These are phyloP conservation scores for Alces alces DNA, from an alignment of 2,113 vertebrate species.

Conservation along the genomic window DNA sequence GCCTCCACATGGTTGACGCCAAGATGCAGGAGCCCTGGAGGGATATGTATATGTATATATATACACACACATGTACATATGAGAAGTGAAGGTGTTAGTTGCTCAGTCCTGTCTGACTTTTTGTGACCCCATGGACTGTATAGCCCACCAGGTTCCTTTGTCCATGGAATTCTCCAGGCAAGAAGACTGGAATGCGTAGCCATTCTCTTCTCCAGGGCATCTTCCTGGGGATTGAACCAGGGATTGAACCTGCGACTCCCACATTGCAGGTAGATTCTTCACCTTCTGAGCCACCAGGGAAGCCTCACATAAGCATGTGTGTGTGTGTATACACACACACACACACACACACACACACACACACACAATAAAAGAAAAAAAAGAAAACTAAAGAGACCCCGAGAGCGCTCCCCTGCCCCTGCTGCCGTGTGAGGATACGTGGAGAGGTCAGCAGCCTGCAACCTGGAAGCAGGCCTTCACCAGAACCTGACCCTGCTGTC, in stretches of 20 bases:
- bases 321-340: background rate
- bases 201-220: background rate
- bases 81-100: background rate
- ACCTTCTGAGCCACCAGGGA: background rate
- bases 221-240: background rate
- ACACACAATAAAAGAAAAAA: background rate
- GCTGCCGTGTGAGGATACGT: rapidly evolving
- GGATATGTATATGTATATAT: background rate
- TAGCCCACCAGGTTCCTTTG: background rate
- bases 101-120: background rate
- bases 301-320: background rate
- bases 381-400: background rate
- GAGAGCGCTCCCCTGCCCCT: background rate
- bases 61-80: background rate
- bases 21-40: background rate
- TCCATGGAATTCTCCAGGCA: background rate
- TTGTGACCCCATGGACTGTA: background rate
- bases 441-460: background rate
- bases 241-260: background rate
- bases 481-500: background rate
- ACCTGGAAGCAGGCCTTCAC: background rate
- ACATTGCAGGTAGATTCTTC: background rate
- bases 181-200: background rate
- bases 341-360: background rate
- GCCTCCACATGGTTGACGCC: background rate